A percentile compares a stretch with the other conserved stretches of the same genome.
Conservation (phyloP, 2,113 vertebrate species). For the Anseranas semipalmata region DNA sequence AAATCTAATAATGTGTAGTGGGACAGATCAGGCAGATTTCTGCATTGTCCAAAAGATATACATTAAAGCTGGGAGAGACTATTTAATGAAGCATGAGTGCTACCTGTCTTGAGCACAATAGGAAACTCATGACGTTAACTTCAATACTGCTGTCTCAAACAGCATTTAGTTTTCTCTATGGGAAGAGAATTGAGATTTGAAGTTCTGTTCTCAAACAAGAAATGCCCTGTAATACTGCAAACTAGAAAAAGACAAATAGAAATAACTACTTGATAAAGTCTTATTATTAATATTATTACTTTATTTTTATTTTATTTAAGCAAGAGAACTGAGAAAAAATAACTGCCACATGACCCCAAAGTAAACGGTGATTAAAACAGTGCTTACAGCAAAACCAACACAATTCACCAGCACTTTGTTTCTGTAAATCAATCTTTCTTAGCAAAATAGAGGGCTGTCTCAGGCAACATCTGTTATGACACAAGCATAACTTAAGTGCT, state of each 20-base stretch:
- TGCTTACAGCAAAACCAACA: not conserved
- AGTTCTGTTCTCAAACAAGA: not conserved
- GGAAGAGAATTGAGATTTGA: not conserved
- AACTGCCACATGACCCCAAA: fast-evolving
- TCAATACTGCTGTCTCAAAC: not conserved
- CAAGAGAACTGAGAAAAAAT: not conserved
- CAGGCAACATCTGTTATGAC: not conserved
- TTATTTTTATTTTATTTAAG: not conserved
- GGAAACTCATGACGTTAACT: not conserved
- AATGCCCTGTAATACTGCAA: not conserved
- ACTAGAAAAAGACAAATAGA: not conserved
- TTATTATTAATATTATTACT: not conserved
- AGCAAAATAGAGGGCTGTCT: not conserved
- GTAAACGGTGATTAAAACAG: not conserved
- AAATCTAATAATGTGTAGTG: not conserved
- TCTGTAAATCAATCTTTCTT: not conserved
- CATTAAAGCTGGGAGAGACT: not conserved
- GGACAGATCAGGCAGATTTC: not conserved
- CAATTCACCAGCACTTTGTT: not conserved
- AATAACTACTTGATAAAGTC: not conserved
- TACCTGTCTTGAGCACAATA: not conserved
- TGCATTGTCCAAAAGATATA: not conserved
- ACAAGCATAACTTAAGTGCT: not conserved
- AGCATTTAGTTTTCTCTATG: not conserved
- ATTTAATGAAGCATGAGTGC: not conserved